Evolutionary conservation across 2,797 vertebrate species (phyloP), one percentile per base, ranked within the genome.

Genomic region (Phoeniculus purpureus): DNA sequence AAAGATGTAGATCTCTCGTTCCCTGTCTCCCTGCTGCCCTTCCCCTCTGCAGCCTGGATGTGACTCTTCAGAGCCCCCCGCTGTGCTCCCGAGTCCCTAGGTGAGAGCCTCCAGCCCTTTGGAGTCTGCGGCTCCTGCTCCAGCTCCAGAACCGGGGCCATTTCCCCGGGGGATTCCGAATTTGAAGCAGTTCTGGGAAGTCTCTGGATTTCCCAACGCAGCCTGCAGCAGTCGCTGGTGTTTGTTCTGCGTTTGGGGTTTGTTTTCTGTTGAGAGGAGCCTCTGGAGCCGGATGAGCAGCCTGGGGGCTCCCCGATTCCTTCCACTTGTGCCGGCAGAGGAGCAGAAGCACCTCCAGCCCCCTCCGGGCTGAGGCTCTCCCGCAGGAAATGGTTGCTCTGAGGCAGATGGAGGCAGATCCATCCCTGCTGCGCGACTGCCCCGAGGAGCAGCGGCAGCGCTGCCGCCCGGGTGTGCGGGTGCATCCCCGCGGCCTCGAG

Each of bases 301-400:
- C 93, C 94, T 90, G 8, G 60, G 55, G 94, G 94, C 93, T 96
- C 73, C 91, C 75, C 92, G 88, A 72, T 91, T 94, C 89, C 94
- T 94, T 92, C 92, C 93, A 87, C 87, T 94, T 81, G 91, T 90
- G 79, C 87, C 90, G 81, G 93, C 73, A 77, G 55, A 85, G 58
- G 56, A 65, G 89, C 67, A 80, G 7, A 93, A 73, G 34, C 73
- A 79, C 64, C 75, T 81, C 23, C 21, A 64, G 74, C 47, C 65
- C 81, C 89, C 88, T 71, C 37, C 31, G 93, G 95, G 93, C 87
- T 83, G 6, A 62, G 90, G 65, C 92, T 74, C 64, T 83, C 91
- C 79, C 85, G 66, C 71, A 90, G 95, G 94, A 96, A 96, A 95
- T 94, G 92, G 91, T 95, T 93, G 81, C 81, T 96, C 89, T 90